Conservation (phyloP, 53 echinoderm and acorn worm genomes). For the Holothuria scabra region DNA sequence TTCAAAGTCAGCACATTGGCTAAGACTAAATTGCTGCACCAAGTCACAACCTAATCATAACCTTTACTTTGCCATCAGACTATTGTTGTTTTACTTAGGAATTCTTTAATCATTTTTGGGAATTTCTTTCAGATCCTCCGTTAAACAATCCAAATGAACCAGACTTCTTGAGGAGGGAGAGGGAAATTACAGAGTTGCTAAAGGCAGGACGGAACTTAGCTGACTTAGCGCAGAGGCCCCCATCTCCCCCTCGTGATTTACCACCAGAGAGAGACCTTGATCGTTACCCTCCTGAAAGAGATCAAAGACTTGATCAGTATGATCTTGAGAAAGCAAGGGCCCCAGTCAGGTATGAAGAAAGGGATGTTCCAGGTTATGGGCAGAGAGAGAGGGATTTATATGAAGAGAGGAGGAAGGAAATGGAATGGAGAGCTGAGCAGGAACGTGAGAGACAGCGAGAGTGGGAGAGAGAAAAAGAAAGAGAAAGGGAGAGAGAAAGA, state of each 20-base stretch:
- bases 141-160: neutral
- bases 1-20: too few relatives aligned
- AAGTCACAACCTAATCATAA: too few relatives aligned
- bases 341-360: neutral
- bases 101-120: too few relatives aligned
- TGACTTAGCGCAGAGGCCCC: slow-evolving; percentile 45
- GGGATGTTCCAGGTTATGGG: too few relatives aligned
- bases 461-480: slow-evolving; percentile 6
- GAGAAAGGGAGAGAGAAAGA: slow-evolving; percentile 37
- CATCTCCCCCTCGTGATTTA: slow-evolving; percentile 39
- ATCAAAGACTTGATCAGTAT: slow-evolving; percentile 5
- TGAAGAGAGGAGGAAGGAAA: slow-evolving; percentile 27
- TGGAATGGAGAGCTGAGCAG: slow-evolving; percentile 21
- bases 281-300: neutral
- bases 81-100: too few relatives aligned
- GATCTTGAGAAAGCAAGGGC: neutral
- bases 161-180: slow-evolving; percentile 23
- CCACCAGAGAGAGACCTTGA: slow-evolving; percentile 43
- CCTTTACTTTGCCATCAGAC: too few relatives aligned
- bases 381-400: neutral
- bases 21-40: too few relatives aligned
- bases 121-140: too few relatives aligned
- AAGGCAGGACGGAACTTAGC: slow-evolving; percentile 4
- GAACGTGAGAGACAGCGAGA: slow-evolving; percentile 44
- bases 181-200: slow-evolving; percentile 13